phyloP scores from a whole-genome alignment of 2,888 invertebrate species.

The Drosophila neonasuta region DNA sequence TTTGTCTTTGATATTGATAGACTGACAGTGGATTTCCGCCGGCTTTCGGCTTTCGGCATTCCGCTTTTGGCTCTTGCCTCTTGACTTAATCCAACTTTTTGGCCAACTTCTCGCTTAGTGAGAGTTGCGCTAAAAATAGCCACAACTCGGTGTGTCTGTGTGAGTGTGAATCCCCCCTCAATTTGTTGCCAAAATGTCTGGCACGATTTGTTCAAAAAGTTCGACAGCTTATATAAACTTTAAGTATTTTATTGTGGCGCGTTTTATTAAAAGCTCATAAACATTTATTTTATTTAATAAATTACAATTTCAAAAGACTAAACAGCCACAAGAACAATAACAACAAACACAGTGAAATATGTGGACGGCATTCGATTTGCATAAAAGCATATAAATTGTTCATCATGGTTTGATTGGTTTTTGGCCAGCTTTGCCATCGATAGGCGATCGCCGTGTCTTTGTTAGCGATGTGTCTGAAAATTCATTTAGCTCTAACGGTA shows the following conservation, averaged over 20 bases:
- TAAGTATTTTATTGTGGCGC: constrained; percentile 71
- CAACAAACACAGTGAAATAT: constrained; percentile 23
- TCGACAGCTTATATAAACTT: constrained; percentile 68
- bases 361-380: constrained; percentile 60
- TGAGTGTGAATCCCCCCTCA: constrained; percentile 23
- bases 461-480: constrained; percentile 61
- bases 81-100: constrained; percentile 14
- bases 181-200: constrained; percentile 71
- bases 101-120: constrained; percentile 21
- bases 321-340: constrained; percentile 21
- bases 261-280: constrained; percentile 76
- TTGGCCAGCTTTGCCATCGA: constrained; percentile 34
- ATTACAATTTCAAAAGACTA: constrained; percentile 64
- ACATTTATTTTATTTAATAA: constrained; percentile 77
- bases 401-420: constrained; percentile 67
- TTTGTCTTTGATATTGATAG: constrained; percentile 67
- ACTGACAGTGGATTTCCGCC: constrained; percentile 74
- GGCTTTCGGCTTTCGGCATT: constrained; percentile 60
- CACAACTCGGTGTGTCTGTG: neutral
- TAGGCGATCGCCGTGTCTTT: constrained; percentile 35
- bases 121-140: constrained; percentile 42
- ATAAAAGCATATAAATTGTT: constrained; percentile 75
- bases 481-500: constrained; percentile 71
- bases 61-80: neutral
- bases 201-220: constrained; percentile 26